Conservation (phyloP, 2,113 vertebrate species). For the Reinhardtius hippoglossoides region DNA sequence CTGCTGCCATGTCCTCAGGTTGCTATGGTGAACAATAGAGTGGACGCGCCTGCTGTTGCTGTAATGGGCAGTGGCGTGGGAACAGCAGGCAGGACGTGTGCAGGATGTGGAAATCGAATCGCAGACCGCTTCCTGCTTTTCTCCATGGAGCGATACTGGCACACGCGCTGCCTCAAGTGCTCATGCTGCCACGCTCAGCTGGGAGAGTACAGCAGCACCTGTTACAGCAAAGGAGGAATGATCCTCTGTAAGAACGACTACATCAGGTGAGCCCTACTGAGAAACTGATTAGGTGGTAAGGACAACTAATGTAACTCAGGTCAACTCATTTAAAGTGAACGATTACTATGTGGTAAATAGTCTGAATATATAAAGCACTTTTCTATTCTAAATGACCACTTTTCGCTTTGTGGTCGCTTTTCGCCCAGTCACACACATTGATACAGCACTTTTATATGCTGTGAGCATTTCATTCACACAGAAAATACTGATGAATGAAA, state of each 20-base stretch:
- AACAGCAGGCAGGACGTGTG: constrained; percentile 71
- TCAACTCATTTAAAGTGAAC: no score
- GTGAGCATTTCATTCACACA: no score
- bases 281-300: neutral
- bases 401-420: no score
- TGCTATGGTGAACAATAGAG: constrained; percentile 84
- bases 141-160: constrained; percentile 88
- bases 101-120: constrained; percentile 84
- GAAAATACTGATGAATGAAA: no score
- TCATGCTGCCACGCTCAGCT: constrained; percentile 87
- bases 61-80: constrained; percentile 71
- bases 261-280: constrained; percentile 75
- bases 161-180: constrained; percentile 86
- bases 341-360: no score
- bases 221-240: constrained; percentile 87
- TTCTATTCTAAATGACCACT: no score
- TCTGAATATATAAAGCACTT: no score
- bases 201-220: constrained; percentile 86
- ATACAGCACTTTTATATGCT: no score
- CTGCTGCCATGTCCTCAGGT: constrained; percentile 38
- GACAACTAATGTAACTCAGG: no score
- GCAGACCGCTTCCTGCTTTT: constrained; percentile 86
- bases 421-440: no score
- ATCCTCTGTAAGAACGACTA: constrained; percentile 88
- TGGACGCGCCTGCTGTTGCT: constrained; percentile 76